Evolutionary conservation across 2,797 vertebrate species (phyloP).

Genomic region (Luscinia megarhynchos): DNA sequence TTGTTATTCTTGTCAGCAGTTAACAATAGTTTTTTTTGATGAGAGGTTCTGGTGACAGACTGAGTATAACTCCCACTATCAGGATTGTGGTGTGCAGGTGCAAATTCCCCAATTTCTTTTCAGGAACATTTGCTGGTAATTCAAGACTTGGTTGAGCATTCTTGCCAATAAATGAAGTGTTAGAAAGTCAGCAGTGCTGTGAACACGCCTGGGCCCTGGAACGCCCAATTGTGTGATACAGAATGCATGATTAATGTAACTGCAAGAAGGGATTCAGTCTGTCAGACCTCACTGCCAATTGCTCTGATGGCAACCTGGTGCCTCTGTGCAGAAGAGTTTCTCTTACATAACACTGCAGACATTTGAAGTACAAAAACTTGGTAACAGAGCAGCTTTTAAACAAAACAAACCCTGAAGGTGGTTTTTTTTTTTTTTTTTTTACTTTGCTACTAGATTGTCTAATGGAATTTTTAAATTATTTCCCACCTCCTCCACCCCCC

Average conservation of each 20-base stretch:
- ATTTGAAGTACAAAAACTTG: background rate
- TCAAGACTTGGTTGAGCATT: background rate
- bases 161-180: slow-evolving; percentile 28
- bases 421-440: background rate
- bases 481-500: background rate
- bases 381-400: background rate
- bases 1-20: background rate
- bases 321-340: background rate
- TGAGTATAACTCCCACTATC: background rate
- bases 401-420: background rate
- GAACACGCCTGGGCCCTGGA: slow-evolving; percentile 22
- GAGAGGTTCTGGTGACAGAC: background rate
- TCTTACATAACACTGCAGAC: slow-evolving; percentile 21
- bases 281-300: slow-evolving; percentile 24
- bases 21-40: background rate
- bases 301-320: slow-evolving; percentile 32
- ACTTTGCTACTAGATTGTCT: background rate
- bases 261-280: slow-evolving; percentile 27
- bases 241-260: background rate
- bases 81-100: slow-evolving; percentile 28
- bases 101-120: background rate
- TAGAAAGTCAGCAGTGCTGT: slow-evolving; percentile 31
- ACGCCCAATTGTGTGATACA: background rate
- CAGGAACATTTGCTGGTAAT: slow-evolving; percentile 20
- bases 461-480: background rate